phyloP scores from a whole-genome alignment of 1,140 invertebrate species.

The Latrodectus geometricus region DNA sequence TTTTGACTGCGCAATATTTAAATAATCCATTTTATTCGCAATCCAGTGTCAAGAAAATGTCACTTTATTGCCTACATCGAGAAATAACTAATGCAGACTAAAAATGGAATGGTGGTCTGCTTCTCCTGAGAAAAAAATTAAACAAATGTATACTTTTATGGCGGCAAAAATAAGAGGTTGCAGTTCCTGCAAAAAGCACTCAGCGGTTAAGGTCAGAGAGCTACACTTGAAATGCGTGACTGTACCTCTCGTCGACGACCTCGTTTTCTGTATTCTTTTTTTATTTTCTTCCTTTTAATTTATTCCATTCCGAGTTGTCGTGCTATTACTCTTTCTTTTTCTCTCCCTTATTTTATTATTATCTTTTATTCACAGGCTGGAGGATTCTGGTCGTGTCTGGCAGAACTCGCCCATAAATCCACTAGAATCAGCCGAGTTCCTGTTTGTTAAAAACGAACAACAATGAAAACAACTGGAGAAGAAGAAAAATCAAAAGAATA shows the following conservation, averaged over 20 bases:
- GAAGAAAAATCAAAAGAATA: conserved; percentile 6
- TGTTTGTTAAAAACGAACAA: conserved; percentile 44
- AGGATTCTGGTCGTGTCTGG: neutral
- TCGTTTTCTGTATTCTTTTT: conserved; percentile 1
- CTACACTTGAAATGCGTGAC: conserved; percentile 23
- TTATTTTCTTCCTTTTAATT: conserved; percentile 25
- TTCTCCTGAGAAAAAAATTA: no score
- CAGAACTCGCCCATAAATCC: conserved; percentile 30
- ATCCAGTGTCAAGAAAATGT: no score
- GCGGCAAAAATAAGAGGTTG: no score
- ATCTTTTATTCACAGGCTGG: conserved; percentile 20
- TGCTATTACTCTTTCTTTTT: conserved; percentile 23
- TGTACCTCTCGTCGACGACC: conserved; percentile 18
- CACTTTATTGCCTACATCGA: no score
- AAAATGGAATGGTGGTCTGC: no score
- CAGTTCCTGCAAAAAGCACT: neutral
- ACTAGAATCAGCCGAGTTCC: conserved; percentile 25
- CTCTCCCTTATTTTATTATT: conserved; percentile 7
- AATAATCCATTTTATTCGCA: no score
- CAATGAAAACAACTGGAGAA: neutral
- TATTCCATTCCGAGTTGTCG: conserved; percentile 27
- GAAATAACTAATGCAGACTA: no score
- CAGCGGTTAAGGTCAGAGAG: conserved; percentile 46
- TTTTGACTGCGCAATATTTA: no score
- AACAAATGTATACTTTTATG: no score